phyloP scores from a whole-genome alignment of 2,113 vertebrate genomes.

The Odontophorus gujanensis region DNA sequence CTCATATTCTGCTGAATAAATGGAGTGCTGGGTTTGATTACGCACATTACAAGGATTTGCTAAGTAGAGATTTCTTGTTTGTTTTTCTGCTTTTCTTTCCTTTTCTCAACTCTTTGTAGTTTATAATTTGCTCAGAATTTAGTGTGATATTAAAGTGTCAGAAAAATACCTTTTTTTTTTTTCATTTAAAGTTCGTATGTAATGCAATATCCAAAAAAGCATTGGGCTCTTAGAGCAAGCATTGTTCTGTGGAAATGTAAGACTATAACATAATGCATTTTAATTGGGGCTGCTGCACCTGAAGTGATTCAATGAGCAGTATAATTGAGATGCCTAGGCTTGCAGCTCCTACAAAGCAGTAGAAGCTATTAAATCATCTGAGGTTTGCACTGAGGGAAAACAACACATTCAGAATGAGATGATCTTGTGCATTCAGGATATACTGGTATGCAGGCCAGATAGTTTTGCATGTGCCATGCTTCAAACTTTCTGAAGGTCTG shows the following conservation, averaged over 20 bases:
- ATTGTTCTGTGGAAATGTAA: not conserved
- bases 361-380: not conserved
- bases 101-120: not conserved
- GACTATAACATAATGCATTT: not conserved
- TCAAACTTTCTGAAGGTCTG: not conserved
- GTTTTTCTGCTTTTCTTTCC: not conserved
- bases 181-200: not conserved
- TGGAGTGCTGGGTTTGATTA: not conserved
- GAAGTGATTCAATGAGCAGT: not conserved
- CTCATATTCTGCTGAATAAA: not conserved
- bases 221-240: not conserved
- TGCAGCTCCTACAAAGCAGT: not conserved
- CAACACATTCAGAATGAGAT: not conserved
- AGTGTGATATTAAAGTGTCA: not conserved
- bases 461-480: too few species aligned
- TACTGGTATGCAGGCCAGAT: not conserved
- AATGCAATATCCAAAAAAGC: not conserved
- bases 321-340: not conserved
- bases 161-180: not conserved
- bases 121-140: not conserved
- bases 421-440: not conserved
- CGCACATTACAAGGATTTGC: not conserved
- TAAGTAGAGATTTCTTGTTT: conserved; percentile 8
- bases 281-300: not conserved
- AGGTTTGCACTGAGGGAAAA: not conserved